These are phyloP conservation scores for Remorina albescens DNA, from an alignment of 2,797 vertebrate species.

Conservation along the genomic window DNA sequence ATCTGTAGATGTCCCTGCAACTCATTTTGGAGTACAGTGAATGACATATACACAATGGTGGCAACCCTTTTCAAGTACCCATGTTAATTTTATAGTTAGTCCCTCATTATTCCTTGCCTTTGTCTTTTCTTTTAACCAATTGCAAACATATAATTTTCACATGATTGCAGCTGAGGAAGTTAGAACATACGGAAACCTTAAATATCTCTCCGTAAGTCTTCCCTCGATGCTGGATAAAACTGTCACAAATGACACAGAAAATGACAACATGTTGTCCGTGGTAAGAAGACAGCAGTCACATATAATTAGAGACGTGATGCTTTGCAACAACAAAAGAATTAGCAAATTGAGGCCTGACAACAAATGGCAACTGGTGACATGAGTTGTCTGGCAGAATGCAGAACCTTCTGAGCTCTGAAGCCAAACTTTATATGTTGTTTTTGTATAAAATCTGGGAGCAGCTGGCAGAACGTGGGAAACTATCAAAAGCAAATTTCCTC, in stretches of 20 bases:
- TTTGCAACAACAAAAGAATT: constrained; percentile 30
- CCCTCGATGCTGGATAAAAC: constrained; percentile 16
- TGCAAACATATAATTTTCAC: constrained; percentile 31
- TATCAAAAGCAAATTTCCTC: constrained; percentile 9
- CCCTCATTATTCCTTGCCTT: not conserved
- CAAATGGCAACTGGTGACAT: constrained; percentile 23
- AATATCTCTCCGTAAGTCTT: not conserved
- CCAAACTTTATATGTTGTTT: constrained; percentile 23
- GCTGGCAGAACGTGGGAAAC: not conserved
- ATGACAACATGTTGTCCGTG: constrained; percentile 38
- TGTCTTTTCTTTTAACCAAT: constrained; percentile 5
- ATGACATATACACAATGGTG: not conserved
- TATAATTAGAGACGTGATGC: constrained; percentile 61
- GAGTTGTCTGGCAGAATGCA: constrained; percentile 31
- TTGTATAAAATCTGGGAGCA: constrained; percentile 14
- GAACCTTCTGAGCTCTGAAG: constrained; percentile 20
- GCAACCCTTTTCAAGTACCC: not conserved
- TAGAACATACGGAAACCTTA: not conserved
- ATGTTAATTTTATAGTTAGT: constrained; percentile 2
- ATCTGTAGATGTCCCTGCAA: not conserved
- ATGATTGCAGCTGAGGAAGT: constrained; percentile 27
- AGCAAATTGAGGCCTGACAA: constrained; percentile 61
- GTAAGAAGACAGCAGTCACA: constrained; percentile 35
- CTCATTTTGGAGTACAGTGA: not conserved
- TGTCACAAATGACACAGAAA: constrained; percentile 23